These are phyloP conservation scores for Ophion slaviceki DNA, from an alignment of 2,888 invertebrate genomes.

Conservation along the genomic window DNA sequence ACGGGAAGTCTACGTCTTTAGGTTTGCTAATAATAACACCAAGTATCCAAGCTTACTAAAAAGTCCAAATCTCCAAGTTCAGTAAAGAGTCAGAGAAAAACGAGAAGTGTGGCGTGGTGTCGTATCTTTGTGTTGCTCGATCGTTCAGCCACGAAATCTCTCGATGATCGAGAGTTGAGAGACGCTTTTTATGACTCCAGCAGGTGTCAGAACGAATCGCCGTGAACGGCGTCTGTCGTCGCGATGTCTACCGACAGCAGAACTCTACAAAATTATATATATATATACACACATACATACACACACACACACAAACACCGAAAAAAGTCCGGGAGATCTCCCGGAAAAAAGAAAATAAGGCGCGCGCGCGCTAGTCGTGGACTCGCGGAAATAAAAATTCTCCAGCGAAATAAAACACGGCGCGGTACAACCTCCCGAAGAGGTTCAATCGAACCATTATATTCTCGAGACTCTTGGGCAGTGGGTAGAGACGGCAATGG, in stretches of 20 bases:
- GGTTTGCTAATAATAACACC: no score
- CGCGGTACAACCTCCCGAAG: slow-evolving; percentile 21
- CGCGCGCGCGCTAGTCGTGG: not conserved
- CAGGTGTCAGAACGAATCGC: slow-evolving; percentile 44
- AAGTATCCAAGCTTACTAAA: no score
- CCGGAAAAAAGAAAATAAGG: slow-evolving; percentile 26
- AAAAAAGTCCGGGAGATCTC: not conserved
- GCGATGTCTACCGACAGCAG: slow-evolving; percentile 4
- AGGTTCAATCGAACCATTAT: slow-evolving; percentile 48
- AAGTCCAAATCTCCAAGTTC: no score
- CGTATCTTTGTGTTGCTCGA: not conserved
- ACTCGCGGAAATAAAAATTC: slow-evolving; percentile 56
- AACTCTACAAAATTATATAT: not conserved
- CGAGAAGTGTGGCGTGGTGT: no score
- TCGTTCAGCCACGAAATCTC: slow-evolving; percentile 36
- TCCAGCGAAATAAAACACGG: slow-evolving; percentile 53
- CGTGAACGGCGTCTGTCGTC: not conserved
- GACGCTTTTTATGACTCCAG: slow-evolving; percentile 40
- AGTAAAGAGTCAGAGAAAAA: no score
- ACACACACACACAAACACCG: no score
- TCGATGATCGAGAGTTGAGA: slow-evolving; percentile 48
- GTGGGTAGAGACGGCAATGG: not conserved
- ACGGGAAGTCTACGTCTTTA: no score
- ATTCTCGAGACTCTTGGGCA: slow-evolving; percentile 36
- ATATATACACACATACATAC: no score